These are phyloP conservation scores for Indicator maculatus DNA, from an alignment of 2,113 vertebrate species.

Conservation along the genomic window DNA sequence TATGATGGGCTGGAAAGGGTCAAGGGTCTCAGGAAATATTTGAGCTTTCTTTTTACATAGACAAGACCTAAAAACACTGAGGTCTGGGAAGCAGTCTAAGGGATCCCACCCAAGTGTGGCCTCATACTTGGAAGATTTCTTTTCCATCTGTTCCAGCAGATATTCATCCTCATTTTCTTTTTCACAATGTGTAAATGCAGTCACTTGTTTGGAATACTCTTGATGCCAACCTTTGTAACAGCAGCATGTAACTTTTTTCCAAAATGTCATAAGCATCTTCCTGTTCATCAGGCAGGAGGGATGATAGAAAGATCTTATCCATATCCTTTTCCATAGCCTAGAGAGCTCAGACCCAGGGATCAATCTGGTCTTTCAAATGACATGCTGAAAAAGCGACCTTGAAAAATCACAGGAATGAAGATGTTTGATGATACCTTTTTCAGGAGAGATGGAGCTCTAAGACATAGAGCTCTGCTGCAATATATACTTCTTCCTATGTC, in stretches of 20 bases:
- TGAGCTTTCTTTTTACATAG: neutral
- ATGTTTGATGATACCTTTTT: neutral
- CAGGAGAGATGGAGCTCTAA: neutral
- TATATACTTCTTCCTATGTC: neutral
- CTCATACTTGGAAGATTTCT: neutral
- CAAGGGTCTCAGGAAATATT: neutral
- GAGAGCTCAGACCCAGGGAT: neutral
- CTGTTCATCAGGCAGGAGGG: neutral
- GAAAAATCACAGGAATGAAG: neutral
- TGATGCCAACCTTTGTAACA: fast-evolving
- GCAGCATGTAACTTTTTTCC: neutral
- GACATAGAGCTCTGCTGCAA: neutral
- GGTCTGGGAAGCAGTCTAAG: neutral
- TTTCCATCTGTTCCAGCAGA: neutral
- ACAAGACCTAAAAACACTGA: neutral
- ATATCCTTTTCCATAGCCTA: neutral
- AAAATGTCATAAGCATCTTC: neutral
- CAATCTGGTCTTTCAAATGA: neutral
- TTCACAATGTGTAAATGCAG: neutral
- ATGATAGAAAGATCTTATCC: neutral
- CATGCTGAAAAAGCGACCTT: neutral
- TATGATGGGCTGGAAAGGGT: neutral
- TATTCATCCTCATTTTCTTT: neutral
- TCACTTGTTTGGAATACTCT: neutral
- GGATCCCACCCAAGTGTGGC: neutral